Evolutionary conservation across 2,113 vertebrate species (phyloP), one percentile per base, ranked within the genome.

Genomic region (Daphoenositta chrysoptera): DNA sequence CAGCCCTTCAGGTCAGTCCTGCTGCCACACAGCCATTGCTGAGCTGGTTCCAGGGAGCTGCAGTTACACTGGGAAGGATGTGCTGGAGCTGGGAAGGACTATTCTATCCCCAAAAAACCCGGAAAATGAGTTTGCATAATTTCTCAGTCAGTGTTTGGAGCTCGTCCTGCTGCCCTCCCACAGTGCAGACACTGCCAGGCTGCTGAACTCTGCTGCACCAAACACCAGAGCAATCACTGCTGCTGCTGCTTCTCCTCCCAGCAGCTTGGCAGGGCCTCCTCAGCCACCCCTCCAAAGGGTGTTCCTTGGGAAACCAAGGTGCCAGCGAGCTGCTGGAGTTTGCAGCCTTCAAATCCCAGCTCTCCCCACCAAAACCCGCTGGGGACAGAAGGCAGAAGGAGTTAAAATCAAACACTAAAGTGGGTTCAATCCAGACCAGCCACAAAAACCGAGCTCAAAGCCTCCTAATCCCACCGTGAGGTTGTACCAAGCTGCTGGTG

Each of bases 351-450:
- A 18, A 68, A 48, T 14, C 80, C 73, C 48, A 80, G 68, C 37
- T 63, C 69, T 64, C 39, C 15, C 51, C 45, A n/a, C 3, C 1
- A 88, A 54, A 18, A 37, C 40, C 4, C 4, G 0, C 33, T 5
- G 10, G 23, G 27, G 30, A 57, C 84, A 84, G 33, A 22, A 51
- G 61, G 79, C 28, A 54, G 16, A 26, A 28, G 1, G 7, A 75
- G 10, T 22, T 10, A 51, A 48, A 77, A 65, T 13, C 48, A 47
- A 60, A 65, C 50, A 37, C 27, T 54, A 1, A 35, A 77, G 56
- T 3, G 11, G 24, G 21, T 18, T 73, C 21, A 40, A 40, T 7
- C 27, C 37, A 75, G 7, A 63, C 21, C 0, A 68, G 42, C 30
- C 37, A 50, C 51, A 73, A 65, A 50, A 82, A 42, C 28, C 1